A percentile compares a stretch with the other conserved stretches of the same genome.
Conservation (phyloP, 2,797 vertebrate genomes). For the Caiman crocodilus region DNA sequence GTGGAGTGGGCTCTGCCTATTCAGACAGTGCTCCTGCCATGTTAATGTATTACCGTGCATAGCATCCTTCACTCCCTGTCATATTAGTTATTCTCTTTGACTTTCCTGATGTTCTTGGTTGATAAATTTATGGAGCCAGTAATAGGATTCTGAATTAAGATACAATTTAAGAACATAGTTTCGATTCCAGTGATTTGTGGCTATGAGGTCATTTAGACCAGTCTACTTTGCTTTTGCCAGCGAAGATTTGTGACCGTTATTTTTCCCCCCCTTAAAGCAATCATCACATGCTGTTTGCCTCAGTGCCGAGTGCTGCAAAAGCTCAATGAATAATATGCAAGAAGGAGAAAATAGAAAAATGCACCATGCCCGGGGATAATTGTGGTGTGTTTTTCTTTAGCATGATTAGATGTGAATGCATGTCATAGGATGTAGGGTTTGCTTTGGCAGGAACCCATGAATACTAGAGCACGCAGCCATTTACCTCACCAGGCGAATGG, state of each 20-base stretch:
- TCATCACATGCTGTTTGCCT: conserved; percentile 62
- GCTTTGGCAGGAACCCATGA: conserved; percentile 12
- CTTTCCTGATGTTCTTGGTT: not conserved
- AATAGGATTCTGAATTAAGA: conserved; percentile 47
- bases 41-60: not conserved
- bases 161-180: conserved; percentile 29
- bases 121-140: conserved; percentile 21
- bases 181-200: conserved; percentile 57
- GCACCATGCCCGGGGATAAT: conserved; percentile 5
- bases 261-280: not conserved
- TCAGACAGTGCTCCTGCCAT: not conserved
- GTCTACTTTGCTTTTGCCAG: conserved; percentile 20
- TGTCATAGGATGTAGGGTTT: conserved; percentile 41
- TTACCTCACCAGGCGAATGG: conserved; percentile 1
- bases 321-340: conserved; percentile 55
- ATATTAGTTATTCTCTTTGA: not conserved
- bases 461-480: not conserved
- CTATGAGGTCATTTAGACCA: conserved; percentile 59
- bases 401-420: conserved; percentile 65
- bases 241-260: conserved; percentile 49
- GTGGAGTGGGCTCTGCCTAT: not conserved
- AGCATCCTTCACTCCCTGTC: not conserved
- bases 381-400: conserved; percentile 45
- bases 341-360: conserved; percentile 57
- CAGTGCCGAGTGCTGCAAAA: conserved; percentile 46